Evolutionary conservation across 2,888 invertebrate genomes (phyloP).

Genomic region (Nephrotoma guestfalica): DNA sequence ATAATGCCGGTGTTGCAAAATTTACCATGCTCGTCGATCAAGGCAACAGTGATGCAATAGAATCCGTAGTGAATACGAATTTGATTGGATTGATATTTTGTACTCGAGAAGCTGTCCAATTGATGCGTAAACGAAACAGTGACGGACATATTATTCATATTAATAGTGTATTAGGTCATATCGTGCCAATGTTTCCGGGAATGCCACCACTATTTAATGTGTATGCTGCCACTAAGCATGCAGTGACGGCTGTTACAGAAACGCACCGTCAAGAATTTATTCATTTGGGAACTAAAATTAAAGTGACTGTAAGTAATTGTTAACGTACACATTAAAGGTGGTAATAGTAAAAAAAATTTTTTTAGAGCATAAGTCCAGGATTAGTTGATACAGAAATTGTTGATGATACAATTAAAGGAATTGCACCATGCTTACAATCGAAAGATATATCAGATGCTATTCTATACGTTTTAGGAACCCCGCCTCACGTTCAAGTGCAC

Average conservation of each 20-base stretch:
- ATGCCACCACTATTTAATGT: neutral
- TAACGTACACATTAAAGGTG: neutral
- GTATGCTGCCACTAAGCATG: neutral
- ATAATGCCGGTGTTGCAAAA: constrained; percentile 37
- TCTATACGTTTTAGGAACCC: constrained; percentile 20
- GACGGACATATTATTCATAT: constrained; percentile 34
- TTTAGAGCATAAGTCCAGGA: neutral
- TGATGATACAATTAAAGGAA: neutral
- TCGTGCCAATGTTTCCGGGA: constrained; percentile 13
- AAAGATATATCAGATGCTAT: constrained; percentile 19
- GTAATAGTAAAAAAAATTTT: neutral
- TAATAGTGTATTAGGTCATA: constrained; percentile 28
- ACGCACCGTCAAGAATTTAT: constrained; percentile 14
- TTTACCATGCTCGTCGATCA: constrained; percentile 13
- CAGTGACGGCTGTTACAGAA: constrained; percentile 14
- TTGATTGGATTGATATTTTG: constrained; percentile 30
- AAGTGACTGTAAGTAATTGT: neutral
- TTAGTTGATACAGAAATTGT: neutral
- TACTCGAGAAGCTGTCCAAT: constrained; percentile 32
- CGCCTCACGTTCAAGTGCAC: constrained; percentile 17
- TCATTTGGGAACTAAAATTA: constrained; percentile 4
- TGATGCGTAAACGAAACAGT: constrained; percentile 31
- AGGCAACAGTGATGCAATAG: constrained; percentile 18
- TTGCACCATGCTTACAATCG: constrained; percentile 7
- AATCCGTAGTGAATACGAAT: constrained; percentile 32